Evolutionary conservation across 2,888 invertebrate genomes (phyloP).

Genomic region (Eupithecia dodoneata): DNA sequence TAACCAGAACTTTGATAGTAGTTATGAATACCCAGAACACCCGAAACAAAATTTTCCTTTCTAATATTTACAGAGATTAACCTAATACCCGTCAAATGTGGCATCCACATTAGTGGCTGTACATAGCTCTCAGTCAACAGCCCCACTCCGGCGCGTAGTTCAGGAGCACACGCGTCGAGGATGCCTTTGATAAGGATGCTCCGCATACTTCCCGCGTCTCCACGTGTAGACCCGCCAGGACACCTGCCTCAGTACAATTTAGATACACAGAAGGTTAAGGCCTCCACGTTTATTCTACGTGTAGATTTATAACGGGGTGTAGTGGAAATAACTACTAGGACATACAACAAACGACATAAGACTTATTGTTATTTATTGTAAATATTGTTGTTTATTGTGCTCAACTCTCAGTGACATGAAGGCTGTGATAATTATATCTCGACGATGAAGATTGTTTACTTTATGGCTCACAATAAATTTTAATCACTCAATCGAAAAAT

Average conservation of each 20-base stretch:
- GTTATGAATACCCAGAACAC: too few species aligned
- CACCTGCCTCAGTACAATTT: neutral
- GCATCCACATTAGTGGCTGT: neutral
- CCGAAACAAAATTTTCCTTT: neutral
- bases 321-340: neutral
- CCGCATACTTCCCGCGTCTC: constrained; percentile 63
- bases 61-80: neutral
- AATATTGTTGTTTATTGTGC: neutral
- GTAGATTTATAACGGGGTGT: neutral
- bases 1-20: too few species aligned
- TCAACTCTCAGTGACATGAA: neutral
- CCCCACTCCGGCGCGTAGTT: constrained; percentile 35
- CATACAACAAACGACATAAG: neutral
- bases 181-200: constrained; percentile 80
- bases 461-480: neutral
- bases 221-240: neutral
- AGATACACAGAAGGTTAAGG: neutral
- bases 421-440: neutral
- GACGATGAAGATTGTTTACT: neutral
- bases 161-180: constrained; percentile 67
- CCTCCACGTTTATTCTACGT: neutral
- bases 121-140: constrained; percentile 41
- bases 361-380: too few species aligned
- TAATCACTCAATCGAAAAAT: neutral
- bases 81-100: neutral